Conservation (phyloP, 2,888 invertebrate species). For the Zhuqinia jingwanae region DNA sequence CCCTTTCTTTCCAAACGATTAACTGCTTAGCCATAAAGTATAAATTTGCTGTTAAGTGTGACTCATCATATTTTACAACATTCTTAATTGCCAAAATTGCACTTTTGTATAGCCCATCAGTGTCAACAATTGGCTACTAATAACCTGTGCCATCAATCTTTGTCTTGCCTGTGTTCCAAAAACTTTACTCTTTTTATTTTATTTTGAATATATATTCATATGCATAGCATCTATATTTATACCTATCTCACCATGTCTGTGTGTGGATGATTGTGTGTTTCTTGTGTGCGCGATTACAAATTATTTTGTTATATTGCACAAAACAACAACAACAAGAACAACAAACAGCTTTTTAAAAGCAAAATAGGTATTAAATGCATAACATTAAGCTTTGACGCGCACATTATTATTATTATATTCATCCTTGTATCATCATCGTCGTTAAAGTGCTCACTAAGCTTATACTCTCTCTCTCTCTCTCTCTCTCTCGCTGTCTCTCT, state of each 20-base stretch:
- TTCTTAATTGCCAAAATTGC: conserved; percentile 62
- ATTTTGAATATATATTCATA: too few species aligned
- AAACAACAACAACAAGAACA: too few species aligned
- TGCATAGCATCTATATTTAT: too few species aligned
- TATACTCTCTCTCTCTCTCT: neutral
- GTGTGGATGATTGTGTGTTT: neutral
- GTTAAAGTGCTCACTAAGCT: neutral
- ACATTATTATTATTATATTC: neutral
- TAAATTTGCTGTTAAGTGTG: conserved; percentile 67
- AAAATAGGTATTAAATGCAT: conserved; percentile 32
- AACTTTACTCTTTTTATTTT: conserved; percentile 28
- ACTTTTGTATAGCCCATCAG: conserved; percentile 69
- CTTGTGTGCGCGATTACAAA: conserved; percentile 28
- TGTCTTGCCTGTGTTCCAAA: conserved; percentile 60
- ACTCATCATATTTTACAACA: conserved; percentile 68
- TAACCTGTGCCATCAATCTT: conserved; percentile 67
- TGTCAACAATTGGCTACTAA: conserved; percentile 70
- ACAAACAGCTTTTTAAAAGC: conserved; percentile 1
- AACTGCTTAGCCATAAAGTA: conserved; percentile 66
- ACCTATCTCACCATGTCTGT: neutral
- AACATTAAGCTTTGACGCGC: neutral
- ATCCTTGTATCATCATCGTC: too few species aligned
- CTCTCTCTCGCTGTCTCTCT: neutral
- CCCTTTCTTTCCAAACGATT: conserved; percentile 62
- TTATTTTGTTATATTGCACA: conserved; percentile 26